Base-by-base conservation (phyloP, 2,113 vertebrate species). In the Rhea americana region DNA sequence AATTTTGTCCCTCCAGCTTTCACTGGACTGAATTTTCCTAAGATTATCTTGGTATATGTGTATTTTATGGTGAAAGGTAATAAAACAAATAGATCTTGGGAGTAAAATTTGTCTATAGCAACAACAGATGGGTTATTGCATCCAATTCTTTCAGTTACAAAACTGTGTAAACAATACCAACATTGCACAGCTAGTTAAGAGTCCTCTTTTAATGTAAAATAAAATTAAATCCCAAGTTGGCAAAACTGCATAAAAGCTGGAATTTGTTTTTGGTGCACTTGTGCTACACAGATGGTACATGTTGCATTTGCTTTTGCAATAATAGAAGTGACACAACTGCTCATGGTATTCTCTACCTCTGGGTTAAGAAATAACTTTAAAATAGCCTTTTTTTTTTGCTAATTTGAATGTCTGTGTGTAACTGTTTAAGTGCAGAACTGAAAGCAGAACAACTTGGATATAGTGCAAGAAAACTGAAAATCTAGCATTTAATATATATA, bases 361-460 rank as follows among this genome's bases (percentile, higher is more conserved):
- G 25, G 47, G 61, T 93, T 93, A 91, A 76, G 94, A 90, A 95
- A 87, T 81, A 94, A 45, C 39, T 91, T 86, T 56, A 88, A 91
- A 94, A 82, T 66, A 85, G 55, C 47, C 35, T 55, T 85, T 35
- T 86, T 71, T 6, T 22, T 78, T 89, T 91, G 47, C 73, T 79
- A 26, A 82, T 82, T 88, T 88, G 61, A 75, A 82, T 85, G 47
- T 67, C 56, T 75, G 10, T 67, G 37, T 83, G 39, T 84, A 87
- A 55, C 78, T 72, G 24, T 22, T 61, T 39, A 79, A 87, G 58
- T 22, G 51, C 28, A 5, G 39, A 82, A 89, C 53, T 87, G 71
- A 93, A 94, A 92, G 74, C 83, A 89, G 77, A 82, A 81, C 43
- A 78, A 53, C 15, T 51, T 41, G 2, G 20, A 78, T 48, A 67